phyloP scores from a whole-genome alignment of 2,797 vertebrate genomes.

The Crocidura indochinensis region DNA sequence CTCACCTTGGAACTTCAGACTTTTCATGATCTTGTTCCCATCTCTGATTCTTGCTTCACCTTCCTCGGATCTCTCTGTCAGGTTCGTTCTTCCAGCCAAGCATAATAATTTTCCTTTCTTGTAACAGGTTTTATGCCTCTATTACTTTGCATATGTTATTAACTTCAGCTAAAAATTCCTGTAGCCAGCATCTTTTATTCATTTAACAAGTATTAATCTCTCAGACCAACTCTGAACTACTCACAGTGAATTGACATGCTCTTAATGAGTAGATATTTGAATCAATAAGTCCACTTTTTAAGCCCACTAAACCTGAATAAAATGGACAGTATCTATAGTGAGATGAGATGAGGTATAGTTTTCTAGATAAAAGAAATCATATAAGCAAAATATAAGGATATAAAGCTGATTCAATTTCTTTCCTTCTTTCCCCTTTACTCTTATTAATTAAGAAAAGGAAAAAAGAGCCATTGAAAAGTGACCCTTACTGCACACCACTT shows the following conservation, averaged over 20 bases:
- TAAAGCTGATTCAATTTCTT: background rate
- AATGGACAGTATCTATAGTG: background rate
- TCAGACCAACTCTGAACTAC: background rate
- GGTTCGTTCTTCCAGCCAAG: background rate
- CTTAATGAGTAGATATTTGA: background rate
- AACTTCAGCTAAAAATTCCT: background rate
- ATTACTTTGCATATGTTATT: background rate
- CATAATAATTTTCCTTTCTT: background rate
- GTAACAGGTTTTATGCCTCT: background rate
- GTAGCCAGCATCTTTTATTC: background rate
- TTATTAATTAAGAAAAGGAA: background rate
- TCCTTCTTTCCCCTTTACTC: background rate
- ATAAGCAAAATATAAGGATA: background rate
- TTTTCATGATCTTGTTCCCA: background rate
- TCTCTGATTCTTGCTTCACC: background rate
- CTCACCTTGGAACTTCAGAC: slow-evolving; percentile 8
- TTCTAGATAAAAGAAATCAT: background rate
- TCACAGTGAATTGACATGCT: background rate
- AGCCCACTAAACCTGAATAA: slow-evolving; percentile 4
- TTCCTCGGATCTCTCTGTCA: background rate
- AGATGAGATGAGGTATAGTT: background rate
- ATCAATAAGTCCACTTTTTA: background rate
- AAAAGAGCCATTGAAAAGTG: background rate
- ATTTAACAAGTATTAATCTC: background rate
- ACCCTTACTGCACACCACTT: background rate